These are phyloP conservation scores for Acanthurus tractus DNA, from an alignment of 2,797 vertebrate genomes.

Conservation along the genomic window DNA sequence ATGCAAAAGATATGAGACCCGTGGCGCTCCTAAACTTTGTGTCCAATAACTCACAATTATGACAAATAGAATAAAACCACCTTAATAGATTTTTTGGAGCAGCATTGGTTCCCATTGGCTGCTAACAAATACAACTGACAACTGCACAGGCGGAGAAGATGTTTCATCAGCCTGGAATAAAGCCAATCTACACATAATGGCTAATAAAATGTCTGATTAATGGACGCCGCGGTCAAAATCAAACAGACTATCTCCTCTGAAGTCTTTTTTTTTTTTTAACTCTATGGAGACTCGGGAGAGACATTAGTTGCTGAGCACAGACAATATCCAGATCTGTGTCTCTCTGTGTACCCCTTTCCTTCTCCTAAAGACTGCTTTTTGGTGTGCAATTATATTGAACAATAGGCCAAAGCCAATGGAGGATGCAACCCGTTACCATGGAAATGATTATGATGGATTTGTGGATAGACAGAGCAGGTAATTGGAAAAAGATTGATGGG, in stretches of 20 bases:
- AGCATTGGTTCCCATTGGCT: background rate
- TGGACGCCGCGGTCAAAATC: constrained; percentile 59
- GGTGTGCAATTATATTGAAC: constrained; percentile 83
- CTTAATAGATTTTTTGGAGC: constrained; percentile 24
- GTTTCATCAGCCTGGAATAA: constrained; percentile 56
- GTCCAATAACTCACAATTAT: constrained; percentile 31
- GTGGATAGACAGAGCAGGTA: constrained; percentile 87
- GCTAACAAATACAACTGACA: constrained; percentile 46
- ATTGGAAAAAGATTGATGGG: constrained; percentile 91
- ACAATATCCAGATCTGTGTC: constrained; percentile 64
- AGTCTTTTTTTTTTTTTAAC: constrained; percentile 47
- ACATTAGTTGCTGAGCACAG: constrained; percentile 55
- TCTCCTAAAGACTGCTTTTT: constrained; percentile 75
- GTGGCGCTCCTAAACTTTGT: background rate
- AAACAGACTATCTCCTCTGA: constrained; percentile 61
- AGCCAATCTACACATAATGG: constrained; percentile 56
- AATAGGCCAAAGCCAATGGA: constrained; percentile 83
- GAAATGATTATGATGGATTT: constrained; percentile 90
- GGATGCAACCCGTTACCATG: constrained; percentile 87
- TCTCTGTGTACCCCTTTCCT: constrained; percentile 50
- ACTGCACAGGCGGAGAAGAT: constrained; percentile 30
- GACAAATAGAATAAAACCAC: constrained; percentile 35
- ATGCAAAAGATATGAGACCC: constrained; percentile 1
- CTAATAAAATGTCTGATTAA: constrained; percentile 63
- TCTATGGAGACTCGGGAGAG: constrained; percentile 51